phyloP scores from a whole-genome alignment of 2,888 invertebrate genomes.

The Argyra leucocephala region DNA sequence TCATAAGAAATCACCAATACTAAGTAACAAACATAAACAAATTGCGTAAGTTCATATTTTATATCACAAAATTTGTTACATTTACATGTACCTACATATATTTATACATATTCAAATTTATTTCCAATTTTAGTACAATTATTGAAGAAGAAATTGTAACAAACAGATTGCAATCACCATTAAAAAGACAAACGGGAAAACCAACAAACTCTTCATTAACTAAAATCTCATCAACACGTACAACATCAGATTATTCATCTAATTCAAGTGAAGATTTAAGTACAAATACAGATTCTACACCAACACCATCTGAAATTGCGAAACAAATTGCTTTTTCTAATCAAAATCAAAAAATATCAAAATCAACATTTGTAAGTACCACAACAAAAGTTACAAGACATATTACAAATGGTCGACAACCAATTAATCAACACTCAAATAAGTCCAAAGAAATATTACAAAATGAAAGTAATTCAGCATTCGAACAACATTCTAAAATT shows the following conservation, averaged over 20 bases:
- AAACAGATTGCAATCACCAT: slow-evolving; percentile 27
- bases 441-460: slow-evolving; percentile 36
- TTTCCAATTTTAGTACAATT: slow-evolving; percentile 33
- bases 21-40: slow-evolving; percentile 28
- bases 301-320: slow-evolving; percentile 14
- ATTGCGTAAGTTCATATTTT: slow-evolving; percentile 8
- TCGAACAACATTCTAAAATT: slow-evolving; percentile 28
- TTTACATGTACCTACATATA: slow-evolving; percentile 11
- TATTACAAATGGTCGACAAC: background rate
- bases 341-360: slow-evolving; percentile 8
- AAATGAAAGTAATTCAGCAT: slow-evolving; percentile 33
- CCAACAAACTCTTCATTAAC: slow-evolving; percentile 20
- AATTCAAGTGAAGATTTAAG: slow-evolving; percentile 46
- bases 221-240: slow-evolving; percentile 23
- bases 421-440: background rate
- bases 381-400: slow-evolving; percentile 27
- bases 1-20: slow-evolving; percentile 43
- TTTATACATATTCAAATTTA: slow-evolving; percentile 8
- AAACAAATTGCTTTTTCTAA: background rate
- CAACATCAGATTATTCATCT: slow-evolving; percentile 49
- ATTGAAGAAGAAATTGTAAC: slow-evolving; percentile 37
- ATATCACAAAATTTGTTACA: background rate
- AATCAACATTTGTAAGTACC: slow-evolving; percentile 23
- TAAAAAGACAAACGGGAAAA: slow-evolving; percentile 25
- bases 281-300: slow-evolving; percentile 26